A percentile compares a stretch with the other conserved stretches of the same genome.
Conservation (phyloP, 2,113 vertebrate genomes). For the Ctenodactylus gundi region DNA sequence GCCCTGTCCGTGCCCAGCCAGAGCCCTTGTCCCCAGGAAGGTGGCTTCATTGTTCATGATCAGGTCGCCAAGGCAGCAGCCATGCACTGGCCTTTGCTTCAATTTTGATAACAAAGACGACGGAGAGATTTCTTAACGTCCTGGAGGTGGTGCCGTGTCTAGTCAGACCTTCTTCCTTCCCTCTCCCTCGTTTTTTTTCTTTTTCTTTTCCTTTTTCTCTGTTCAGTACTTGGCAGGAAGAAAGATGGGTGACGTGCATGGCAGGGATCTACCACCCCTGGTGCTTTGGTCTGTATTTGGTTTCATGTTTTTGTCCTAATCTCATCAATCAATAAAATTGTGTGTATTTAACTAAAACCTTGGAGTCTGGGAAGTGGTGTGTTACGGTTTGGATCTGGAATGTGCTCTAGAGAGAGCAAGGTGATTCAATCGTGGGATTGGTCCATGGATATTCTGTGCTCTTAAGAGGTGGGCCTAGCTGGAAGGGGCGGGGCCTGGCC, state of each 20-base stretch:
- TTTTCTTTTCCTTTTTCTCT: too few species aligned
- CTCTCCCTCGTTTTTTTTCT: conserved; percentile 68
- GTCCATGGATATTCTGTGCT: too few species aligned
- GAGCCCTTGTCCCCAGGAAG: conserved; percentile 83
- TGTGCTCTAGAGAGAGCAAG: too few species aligned
- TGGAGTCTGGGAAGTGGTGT: neutral
- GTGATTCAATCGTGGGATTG: too few species aligned
- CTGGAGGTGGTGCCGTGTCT: conserved; percentile 96
- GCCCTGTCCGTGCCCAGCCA: conserved; percentile 92
- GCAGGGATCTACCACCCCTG: conserved; percentile 97
- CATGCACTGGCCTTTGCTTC: conserved; percentile 88
- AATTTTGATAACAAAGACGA: conserved; percentile 86
- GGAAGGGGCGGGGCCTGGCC: too few species aligned
- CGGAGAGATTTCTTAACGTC: conserved; percentile 89
- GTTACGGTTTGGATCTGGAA: conserved; percentile 7
- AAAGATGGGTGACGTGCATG: conserved; percentile 93
- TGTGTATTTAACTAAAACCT: conserved; percentile 90
- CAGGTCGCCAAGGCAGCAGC: conserved; percentile 89
- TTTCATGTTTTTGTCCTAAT: conserved; percentile 99
- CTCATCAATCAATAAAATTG: conserved; percentile 99
- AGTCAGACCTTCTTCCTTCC: conserved; percentile 84
- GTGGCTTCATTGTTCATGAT: conserved; percentile 82
- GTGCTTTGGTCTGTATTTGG: conserved; percentile 99
- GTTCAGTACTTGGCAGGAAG: conserved; percentile 86
- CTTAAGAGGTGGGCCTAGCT: too few species aligned